Conservation (phyloP, 1,140 invertebrate species). For the Popillia japonica region DNA sequence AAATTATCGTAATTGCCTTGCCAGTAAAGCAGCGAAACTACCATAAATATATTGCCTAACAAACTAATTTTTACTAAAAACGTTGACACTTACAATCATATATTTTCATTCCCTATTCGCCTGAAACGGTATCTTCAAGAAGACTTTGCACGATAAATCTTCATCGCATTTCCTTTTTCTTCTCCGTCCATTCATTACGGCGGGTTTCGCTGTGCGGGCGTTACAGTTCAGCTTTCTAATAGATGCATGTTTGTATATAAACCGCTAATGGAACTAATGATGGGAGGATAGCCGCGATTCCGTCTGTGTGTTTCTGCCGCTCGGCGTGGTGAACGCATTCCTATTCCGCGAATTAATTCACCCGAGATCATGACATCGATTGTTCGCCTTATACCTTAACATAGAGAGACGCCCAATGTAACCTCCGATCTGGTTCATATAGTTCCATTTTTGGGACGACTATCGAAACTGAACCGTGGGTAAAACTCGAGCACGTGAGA, state of each 20-base stretch:
- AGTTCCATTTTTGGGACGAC: not conserved
- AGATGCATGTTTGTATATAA: not conserved
- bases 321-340: conserved; percentile 3
- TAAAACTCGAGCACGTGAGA: conserved; percentile 7
- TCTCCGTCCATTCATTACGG: not conserved
- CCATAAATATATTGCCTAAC: no score
- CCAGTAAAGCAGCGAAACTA: no score
- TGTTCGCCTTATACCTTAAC: not conserved
- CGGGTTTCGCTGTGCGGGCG: not conserved
- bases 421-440: conserved; percentile 4
- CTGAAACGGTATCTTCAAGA: not conserved
- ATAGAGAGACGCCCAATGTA: not conserved
- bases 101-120: not conserved
- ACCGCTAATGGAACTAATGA: not conserved
- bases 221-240: conserved; percentile 11
- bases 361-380: conserved; percentile 10
- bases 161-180: not conserved
- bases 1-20: no score
- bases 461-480: conserved; percentile 6
- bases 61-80: no score
- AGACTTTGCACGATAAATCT: not conserved
- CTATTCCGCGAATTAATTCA: not conserved
- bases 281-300: not conserved
- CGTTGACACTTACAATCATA: no score
- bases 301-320: not conserved